Base-by-base conservation (phyloP, 1,140 invertebrate species). In the Aphelenchoides besseyi region DNA sequence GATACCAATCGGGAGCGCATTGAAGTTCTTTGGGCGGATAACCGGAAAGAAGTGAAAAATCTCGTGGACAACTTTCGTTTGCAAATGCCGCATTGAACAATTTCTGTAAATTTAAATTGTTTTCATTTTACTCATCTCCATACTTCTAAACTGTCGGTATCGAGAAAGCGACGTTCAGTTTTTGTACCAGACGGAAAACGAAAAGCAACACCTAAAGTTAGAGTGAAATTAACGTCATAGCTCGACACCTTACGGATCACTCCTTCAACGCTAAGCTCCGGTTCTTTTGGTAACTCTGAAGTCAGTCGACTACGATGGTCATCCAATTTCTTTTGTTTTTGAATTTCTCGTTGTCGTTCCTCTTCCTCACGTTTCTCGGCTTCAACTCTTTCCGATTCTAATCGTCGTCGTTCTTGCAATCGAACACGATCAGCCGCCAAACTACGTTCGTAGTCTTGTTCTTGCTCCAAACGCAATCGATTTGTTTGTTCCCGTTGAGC, bases 1-100 rank as follows among this genome's bases (percentile, higher is more conserved):
- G 54, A 52, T 77, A 77, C 76, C 76, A 77, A n/a, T 32, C 55
- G 0, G 76, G 76, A n/a, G 68, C 67, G 54, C 76, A 77, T 29
- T 78, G 16, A 1, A 77, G 48, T 29, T 36, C 54, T 28, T 71
- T 75, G 16, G 59, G 55, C 16, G 76, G 76, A 36, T 77, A 77
- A 33, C 73, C 59, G 3, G 61, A 67, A 16, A 77, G 59, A 12
- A 77, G 48, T 23, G 76, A 78, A 52, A 77, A 77, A 41, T 77
- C 74, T 18, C 59, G 30, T 29, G 76, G 76, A 55, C 76, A 77
- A 28, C 67, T 62, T 28, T 78, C 76, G 37, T 77, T 69, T 3
- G 54, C 57, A 28, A 79, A 57, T n/a, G 61, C 66, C 2, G 62
- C 68, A 55, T 77, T 77, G 76, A 77, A 77, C 16, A 77, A 55